These are phyloP conservation scores for Bos indicus DNA, from an alignment of 2,113 vertebrate species.

Conservation along the genomic window DNA sequence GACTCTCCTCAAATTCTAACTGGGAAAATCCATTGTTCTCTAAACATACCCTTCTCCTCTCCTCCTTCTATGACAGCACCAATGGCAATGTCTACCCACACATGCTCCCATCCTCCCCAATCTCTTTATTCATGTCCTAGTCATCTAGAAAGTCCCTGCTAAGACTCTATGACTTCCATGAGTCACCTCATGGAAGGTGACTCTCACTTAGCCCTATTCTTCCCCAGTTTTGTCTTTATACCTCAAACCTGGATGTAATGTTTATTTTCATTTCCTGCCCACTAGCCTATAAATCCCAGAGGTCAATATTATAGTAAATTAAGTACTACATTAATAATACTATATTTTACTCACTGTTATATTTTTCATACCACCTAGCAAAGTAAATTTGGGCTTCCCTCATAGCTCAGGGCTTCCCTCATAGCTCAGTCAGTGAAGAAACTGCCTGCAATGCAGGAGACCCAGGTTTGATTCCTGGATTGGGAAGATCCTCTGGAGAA, in stretches of 20 bases:
- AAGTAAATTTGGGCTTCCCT: background rate
- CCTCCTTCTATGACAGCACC: background rate
- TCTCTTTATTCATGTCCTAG: background rate
- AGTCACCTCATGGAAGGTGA: background rate
- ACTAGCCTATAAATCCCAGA: background rate
- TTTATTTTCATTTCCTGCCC: background rate
- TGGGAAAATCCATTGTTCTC: background rate
- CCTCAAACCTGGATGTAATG: background rate
- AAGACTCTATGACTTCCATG: background rate
- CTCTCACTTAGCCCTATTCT: background rate
- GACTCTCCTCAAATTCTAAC: background rate
- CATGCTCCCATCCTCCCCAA: background rate
- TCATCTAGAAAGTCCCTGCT: background rate
- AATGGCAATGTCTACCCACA: background rate
- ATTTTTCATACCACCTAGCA: background rate
- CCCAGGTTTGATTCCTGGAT: background rate
- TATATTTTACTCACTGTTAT: background rate
- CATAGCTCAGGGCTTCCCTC: too few species aligned
- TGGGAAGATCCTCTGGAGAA: background rate
- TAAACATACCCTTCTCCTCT: background rate
- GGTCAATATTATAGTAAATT: background rate
- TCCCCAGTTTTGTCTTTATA: background rate
- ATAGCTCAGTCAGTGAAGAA: background rate
- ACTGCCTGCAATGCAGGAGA: background rate
- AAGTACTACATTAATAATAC: background rate